Conservation (phyloP, 2,797 vertebrate species). For the Sparidentex hasta region DNA sequence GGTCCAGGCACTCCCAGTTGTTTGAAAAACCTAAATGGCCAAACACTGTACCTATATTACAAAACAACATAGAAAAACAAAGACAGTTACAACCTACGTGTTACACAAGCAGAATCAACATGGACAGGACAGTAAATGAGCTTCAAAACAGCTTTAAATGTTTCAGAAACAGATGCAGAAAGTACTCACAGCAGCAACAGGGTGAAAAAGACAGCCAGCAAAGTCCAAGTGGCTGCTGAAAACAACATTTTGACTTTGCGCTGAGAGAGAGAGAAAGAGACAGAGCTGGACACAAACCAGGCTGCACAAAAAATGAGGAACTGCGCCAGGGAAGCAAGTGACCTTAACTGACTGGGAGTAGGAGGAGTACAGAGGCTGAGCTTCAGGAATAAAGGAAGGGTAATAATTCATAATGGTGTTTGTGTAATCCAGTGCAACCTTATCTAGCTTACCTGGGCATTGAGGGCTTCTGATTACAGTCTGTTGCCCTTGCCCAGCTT, state of each 20-base stretch:
- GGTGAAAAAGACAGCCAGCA: slow-evolving; percentile 66
- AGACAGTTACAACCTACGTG: no score
- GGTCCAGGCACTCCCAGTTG: slow-evolving; percentile 82
- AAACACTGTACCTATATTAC: slow-evolving; percentile 74
- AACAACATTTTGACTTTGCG: slow-evolving; percentile 55
- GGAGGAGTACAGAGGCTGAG: slow-evolving; percentile 29
- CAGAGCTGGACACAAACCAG: background rate
- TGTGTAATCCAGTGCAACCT: background rate
- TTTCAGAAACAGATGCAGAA: background rate
- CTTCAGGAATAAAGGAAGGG: no score
- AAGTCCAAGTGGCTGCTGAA: slow-evolving; percentile 79
- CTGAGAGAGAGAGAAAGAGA: accelerated
- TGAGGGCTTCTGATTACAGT: no score
- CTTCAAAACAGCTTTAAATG: background rate
- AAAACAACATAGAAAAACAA: background rate
- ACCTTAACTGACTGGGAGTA: accelerated
- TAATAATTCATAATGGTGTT: accelerated
- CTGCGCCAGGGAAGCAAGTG: accelerated
- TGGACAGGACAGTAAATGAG: no score
- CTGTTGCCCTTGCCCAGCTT: no score
- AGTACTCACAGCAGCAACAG: slow-evolving; percentile 77
- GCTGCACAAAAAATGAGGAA: background rate
- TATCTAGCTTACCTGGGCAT: no score
- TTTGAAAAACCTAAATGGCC: slow-evolving; percentile 76
- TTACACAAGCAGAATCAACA: background rate